Evolutionary conservation across 1,140 invertebrate species (phyloP).

Genomic region (Magallana gigas): DNA sequence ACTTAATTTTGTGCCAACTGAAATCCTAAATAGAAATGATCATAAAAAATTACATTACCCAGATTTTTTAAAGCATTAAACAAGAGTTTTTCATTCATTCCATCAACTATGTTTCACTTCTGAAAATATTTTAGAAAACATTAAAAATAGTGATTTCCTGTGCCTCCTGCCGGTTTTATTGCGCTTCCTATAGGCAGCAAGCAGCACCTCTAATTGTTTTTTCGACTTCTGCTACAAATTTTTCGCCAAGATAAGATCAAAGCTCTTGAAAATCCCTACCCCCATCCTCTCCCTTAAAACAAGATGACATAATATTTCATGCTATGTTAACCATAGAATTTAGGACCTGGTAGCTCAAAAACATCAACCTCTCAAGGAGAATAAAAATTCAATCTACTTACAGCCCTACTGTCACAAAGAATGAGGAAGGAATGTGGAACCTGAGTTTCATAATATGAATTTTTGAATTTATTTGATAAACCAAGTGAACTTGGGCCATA

Average conservation of each 20-base stretch:
- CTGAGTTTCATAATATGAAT: too few relatives aligned
- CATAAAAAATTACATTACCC: conserved; percentile 8
- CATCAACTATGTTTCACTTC: not conserved
- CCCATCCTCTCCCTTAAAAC: not conserved
- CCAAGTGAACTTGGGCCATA: not conserved
- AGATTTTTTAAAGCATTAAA: not conserved
- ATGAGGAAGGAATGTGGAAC: too few relatives aligned
- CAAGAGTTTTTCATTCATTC: not conserved
- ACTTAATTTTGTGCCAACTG: not conserved
- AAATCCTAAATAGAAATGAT: conserved; percentile 13
- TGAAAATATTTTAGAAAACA: not conserved
- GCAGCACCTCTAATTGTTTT: conserved; percentile 12
- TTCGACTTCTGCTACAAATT: conserved; percentile 18
- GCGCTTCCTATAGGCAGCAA: not conserved
- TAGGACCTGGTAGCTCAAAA: not conserved
- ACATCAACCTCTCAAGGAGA: not conserved
- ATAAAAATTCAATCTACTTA: not conserved
- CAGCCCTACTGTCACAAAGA: not conserved
- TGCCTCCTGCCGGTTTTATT: not conserved
- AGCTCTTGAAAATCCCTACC: not conserved
- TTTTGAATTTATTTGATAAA: not conserved
- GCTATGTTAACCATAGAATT: not conserved
- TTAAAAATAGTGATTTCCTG: not conserved
- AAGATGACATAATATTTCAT: conserved; percentile 20
- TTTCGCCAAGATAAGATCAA: conserved; percentile 18